Conservation (phyloP, 2,888 invertebrate genomes). For the Dolichopus griseipennis region DNA sequence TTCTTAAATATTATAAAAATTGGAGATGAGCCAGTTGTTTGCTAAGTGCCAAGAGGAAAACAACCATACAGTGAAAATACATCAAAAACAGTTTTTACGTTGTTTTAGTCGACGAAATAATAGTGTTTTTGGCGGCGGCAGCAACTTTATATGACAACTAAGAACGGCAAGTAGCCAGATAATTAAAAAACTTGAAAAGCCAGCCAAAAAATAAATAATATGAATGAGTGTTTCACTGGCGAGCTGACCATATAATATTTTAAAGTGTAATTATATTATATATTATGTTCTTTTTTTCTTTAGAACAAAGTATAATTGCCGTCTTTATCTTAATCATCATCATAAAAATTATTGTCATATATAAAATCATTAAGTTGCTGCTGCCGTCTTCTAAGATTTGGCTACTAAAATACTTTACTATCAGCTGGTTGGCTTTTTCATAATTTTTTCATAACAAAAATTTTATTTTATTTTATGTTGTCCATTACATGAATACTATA, state of each 20-base stretch:
- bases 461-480: no score
- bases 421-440: no score
- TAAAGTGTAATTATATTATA: neutral
- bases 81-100: neutral
- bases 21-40: constrained; percentile 41
- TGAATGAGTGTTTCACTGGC: neutral
- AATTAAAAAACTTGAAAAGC: neutral
- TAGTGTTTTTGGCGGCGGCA: constrained; percentile 4
- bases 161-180: neutral
- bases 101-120: neutral
- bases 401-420: neutral
- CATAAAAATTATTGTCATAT: neutral
- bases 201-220: neutral
- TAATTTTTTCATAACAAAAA: no score
- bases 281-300: neutral
- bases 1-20: constrained; percentile 21
- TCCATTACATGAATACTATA: no score
- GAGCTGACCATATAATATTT: neutral
- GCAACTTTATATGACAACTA: neutral
- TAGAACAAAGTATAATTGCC: neutral
- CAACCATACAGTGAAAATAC: constrained; percentile 1
- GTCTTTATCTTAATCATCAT: neutral
- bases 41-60: constrained; percentile 24
- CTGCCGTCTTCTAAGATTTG: neutral
- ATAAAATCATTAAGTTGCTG: neutral